Evolutionary conservation across 2,888 invertebrate genomes (phyloP).

Genomic region (Pseudococcus viburni): DNA sequence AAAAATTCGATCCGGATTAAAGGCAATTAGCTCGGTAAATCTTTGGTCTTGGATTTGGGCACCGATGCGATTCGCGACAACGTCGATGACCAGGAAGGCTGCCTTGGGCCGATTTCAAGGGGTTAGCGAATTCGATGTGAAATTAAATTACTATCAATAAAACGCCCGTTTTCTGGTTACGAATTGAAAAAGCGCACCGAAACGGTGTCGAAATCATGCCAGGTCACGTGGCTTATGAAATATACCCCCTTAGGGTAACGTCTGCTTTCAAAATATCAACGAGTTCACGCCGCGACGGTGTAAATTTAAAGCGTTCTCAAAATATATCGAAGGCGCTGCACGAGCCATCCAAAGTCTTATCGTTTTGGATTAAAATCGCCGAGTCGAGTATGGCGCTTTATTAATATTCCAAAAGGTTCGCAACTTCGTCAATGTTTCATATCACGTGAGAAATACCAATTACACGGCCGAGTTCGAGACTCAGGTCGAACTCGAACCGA

Average conservation of each 20-base stretch:
- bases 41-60: background rate
- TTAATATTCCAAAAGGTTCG: constrained; percentile 18
- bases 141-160: constrained; percentile 65
- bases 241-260: constrained; percentile 62
- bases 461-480: background rate
- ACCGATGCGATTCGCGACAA: background rate
- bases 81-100: constrained; percentile 2
- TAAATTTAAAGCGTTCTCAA: constrained; percentile 58
- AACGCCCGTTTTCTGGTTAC: constrained; percentile 64
- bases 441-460: constrained; percentile 41
- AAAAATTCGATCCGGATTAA: background rate
- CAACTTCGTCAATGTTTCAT: constrained; percentile 38
- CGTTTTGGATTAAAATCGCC: background rate
- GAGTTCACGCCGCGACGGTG: constrained; percentile 48
- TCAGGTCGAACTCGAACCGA: background rate
- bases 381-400: background rate
- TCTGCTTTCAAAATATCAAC: constrained; percentile 37
- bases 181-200: constrained; percentile 64
- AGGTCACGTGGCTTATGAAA: constrained; percentile 64
- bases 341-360: background rate
- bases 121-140: constrained; percentile 56
- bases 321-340: background rate
- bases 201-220: constrained; percentile 64
- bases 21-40: background rate
- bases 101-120: background rate